Base-by-base conservation (phyloP, 1,140 invertebrate genomes). In the Heliconius congener region DNA sequence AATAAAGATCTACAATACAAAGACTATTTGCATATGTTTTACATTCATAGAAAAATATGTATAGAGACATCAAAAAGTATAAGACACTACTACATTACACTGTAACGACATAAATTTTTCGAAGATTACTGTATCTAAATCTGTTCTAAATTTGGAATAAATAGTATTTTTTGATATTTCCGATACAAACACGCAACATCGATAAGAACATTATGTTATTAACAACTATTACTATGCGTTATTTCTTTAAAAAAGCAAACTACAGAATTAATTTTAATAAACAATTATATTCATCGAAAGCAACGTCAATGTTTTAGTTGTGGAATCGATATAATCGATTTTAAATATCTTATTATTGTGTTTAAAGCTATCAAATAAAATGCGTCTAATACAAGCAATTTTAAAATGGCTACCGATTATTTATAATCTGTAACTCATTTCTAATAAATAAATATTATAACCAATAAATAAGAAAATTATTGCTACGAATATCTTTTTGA, bases 41-140 rank as follows among this genome's bases (percentile, higher is more conserved):
- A 91, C 86, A 83, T 85, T 74, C 86, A 91, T 92, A 91, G 88
- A 92, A 92, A 92, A 91, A 91, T 90, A 92, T 88, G 88, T 91
- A 91, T 88, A 91, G 86, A 85, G 76, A 89, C 88, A 91, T 90
- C 87, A 90, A 90, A 90, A 92, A 91, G 86, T 87, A 84, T 87
- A 90, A 82, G 83, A 86, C 84, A 81, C 81, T 81, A 85, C 82
- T 85, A 83, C 81, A 55, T 83, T 81, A 83, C 77, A 71, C 78
- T 78, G 77, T 79, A 83, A 84, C 84, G 57, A 79, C 57, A 79
- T 77, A 79, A 70, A 81, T 50, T n/a, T 57, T 75, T 78, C 71
- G 78, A 76, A 74, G 76, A 60, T 81, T 79, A 60, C 39, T 80
- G 52, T 77, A 80, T 27, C 34, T 80, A 73, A 52, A 71, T 71